A percentile compares a stretch with the other conserved stretches of the same genome.
Evolutionary conservation across 1,140 invertebrate species (phyloP).

Genomic region (Aphis gossypii): DNA sequence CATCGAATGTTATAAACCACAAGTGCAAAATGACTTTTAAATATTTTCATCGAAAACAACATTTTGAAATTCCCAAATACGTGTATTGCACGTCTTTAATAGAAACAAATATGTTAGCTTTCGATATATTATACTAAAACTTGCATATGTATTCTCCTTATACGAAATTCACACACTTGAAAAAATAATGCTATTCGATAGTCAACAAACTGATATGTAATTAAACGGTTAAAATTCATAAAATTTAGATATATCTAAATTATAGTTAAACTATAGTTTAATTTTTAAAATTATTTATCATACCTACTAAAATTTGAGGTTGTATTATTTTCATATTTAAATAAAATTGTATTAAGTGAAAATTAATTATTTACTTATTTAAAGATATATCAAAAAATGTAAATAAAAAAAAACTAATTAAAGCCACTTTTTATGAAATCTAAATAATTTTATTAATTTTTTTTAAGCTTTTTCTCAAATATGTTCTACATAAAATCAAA

Average conservation of each 20-base stretch:
- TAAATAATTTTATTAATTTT: background rate
- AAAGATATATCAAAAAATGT: background rate
- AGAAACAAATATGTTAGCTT: no score
- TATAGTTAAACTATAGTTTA: no score
- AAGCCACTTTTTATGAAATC: background rate
- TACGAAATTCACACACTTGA: background rate
- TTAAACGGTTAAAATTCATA: background rate
- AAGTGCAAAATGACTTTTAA: background rate
- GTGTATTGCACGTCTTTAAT: no score
- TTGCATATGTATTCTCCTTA: background rate
- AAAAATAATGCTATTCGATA: background rate
- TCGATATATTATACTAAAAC: no score
- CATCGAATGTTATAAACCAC: background rate
- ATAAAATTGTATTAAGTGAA: background rate
- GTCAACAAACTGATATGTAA: background rate
- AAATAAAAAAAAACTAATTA: background rate
- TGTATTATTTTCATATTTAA: background rate
- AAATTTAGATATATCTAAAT: no score
- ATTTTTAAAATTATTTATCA: background rate
- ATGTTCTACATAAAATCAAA: background rate
- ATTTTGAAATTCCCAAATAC: background rate
- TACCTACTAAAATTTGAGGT: background rate
- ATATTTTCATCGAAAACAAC: background rate
- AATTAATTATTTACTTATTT: background rate
- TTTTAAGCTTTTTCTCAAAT: background rate